A percentile compares a stretch with the other conserved stretches of the same genome.
phyloP scores from a whole-genome alignment of 1,140 invertebrate species.

The Drosophila pallidifrons region DNA sequence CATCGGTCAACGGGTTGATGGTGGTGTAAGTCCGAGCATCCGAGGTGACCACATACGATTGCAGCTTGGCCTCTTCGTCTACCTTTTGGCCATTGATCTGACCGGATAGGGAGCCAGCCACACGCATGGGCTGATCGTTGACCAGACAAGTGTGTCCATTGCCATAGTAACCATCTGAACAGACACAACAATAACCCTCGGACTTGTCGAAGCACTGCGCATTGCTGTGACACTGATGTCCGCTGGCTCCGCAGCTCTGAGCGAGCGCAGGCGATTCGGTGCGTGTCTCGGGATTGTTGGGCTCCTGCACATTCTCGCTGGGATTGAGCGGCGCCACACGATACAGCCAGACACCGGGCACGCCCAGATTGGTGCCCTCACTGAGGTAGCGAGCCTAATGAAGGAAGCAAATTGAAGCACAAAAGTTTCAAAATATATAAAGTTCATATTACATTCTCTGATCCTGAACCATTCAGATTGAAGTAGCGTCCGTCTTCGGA shows the following conservation, averaged over 20 bases:
- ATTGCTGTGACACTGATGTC: conserved; percentile 91
- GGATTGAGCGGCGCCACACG: conserved; percentile 89
- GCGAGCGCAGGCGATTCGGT: conserved; percentile 82
- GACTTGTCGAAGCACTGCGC: conserved; percentile 93
- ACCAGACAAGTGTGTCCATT: conserved; percentile 96
- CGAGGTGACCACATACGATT: conserved; percentile 95
- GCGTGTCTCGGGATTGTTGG: conserved; percentile 87
- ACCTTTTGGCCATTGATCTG: conserved; percentile 91
- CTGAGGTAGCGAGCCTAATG: conserved; percentile 87
- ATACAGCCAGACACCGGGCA: conserved; percentile 94
- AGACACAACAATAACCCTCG: conserved; percentile 95
- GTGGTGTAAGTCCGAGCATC: conserved; percentile 97
- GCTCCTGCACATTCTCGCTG: conserved; percentile 88
- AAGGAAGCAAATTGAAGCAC: not conserved
- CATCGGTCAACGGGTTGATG: conserved; percentile 90
- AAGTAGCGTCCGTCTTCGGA: conserved; percentile 91
- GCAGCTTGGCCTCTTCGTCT: conserved; percentile 90
- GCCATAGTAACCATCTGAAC: conserved; percentile 92
- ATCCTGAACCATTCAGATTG: conserved; percentile 93
- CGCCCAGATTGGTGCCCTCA: conserved; percentile 91
- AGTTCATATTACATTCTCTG: conserved; percentile 89
- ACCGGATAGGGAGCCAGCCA: conserved; percentile 94
- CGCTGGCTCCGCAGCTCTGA: conserved; percentile 86
- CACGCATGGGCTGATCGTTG: conserved; percentile 91
- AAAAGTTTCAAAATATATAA: not conserved